Conservation (phyloP, 2,888 invertebrate species). For the Priocnemis perturbator region DNA sequence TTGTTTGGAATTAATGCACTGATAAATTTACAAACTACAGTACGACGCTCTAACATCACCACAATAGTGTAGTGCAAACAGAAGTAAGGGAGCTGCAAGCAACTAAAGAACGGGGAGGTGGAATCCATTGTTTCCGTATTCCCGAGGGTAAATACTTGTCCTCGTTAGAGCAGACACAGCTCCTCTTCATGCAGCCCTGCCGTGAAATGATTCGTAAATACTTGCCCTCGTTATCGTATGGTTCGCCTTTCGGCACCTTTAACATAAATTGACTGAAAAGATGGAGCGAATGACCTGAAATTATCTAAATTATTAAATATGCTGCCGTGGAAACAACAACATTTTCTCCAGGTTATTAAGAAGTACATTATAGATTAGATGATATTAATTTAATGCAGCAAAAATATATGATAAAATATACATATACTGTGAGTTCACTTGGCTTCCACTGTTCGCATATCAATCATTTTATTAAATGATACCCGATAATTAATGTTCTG, state of each 20-base stretch:
- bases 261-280: constrained; percentile 33
- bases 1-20: constrained; percentile 13
- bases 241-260: constrained; percentile 27
- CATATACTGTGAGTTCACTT: no score
- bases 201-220: constrained; percentile 54
- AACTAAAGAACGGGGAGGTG: constrained; percentile 54
- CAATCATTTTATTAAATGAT: no score
- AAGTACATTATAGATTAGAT: no score
- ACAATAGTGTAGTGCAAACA: constrained; percentile 26
- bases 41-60: constrained; percentile 40
- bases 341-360: no score
- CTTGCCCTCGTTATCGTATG: constrained; percentile 52
- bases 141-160: constrained; percentile 59
- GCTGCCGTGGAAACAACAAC: no score
- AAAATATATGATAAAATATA: no score
- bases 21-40: constrained; percentile 38
- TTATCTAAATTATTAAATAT: constrained; percentile 26
- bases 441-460: no score
- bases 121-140: constrained; percentile 53
- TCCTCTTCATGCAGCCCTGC: constrained; percentile 28
- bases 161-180: constrained; percentile 45
- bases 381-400: no score
- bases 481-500: no score
- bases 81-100: constrained; percentile 40
- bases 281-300: constrained; percentile 33